These are phyloP conservation scores for Hipparchia semele DNA, from an alignment of 2,888 invertebrate genomes.

Conservation along the genomic window DNA sequence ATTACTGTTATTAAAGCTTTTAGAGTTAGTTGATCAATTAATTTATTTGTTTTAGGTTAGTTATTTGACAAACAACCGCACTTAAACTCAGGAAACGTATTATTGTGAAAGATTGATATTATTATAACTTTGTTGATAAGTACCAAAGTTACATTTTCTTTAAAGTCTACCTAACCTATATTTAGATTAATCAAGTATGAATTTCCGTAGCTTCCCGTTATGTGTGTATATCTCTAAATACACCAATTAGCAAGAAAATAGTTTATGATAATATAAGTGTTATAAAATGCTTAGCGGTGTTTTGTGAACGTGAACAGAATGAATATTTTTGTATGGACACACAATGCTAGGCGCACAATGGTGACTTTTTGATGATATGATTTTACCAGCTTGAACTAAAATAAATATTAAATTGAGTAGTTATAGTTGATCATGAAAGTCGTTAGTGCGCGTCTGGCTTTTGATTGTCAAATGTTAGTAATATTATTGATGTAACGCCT, in stretches of 20 bases:
- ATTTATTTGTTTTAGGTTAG: conserved; percentile 64
- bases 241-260: conserved; percentile 35
- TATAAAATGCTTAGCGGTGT: conserved; percentile 65
- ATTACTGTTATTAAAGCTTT: conserved; percentile 70
- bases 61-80: conserved; percentile 32
- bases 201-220: conserved; percentile 33
- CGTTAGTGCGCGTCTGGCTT: conserved; percentile 20
- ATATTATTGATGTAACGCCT: conserved; percentile 28
- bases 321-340: conserved; percentile 81
- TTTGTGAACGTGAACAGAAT: conserved; percentile 73
- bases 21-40: conserved; percentile 60
- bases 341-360: conserved; percentile 41
- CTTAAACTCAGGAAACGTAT: conserved; percentile 39
- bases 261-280: conserved; percentile 27
- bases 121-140: conserved; percentile 40
- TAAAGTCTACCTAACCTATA: conserved; percentile 40
- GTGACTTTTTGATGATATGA: conserved; percentile 6
- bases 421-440: conserved; percentile 13
- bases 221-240: conserved; percentile 28
- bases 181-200: conserved; percentile 23
- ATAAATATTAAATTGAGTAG: neutral
- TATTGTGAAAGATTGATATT: conserved; percentile 40
- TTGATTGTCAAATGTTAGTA: conserved; percentile 28
- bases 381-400: neutral
- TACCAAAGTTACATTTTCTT: conserved; percentile 54